Evolutionary conservation across 2,888 invertebrate species (phyloP), one percentile per base, ranked within the genome.

Genomic region (Drosophila macrospina): DNA sequence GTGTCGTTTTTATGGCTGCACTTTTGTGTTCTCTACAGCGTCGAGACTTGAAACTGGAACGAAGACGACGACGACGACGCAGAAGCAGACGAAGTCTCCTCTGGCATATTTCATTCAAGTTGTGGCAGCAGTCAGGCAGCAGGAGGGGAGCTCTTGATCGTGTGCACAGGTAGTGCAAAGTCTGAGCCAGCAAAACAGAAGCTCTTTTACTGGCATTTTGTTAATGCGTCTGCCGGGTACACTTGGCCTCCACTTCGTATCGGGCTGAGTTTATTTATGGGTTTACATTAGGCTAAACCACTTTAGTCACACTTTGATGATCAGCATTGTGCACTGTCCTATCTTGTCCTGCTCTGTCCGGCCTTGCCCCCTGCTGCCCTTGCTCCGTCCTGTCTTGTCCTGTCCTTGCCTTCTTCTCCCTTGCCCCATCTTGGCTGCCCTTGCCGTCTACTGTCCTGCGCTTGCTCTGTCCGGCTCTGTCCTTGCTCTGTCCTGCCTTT

Each of bases 201-300:
- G 91, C 90, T 87, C 90, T 85, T 90, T 54, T 89, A 84, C 78
- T 77, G 75, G 76, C 80, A 88, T 86, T 90, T 88, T 81, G 86
- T 88, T 85, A 87, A 86, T 90, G 89, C 82, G 85, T 86, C 80
- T 83, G 74, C 52, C 64, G 57, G 24, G 41, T 52, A 60, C 63
- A 61, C 74, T 69, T 61, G 69, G 63, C 36, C 37, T 37, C 5
- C 50, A 47, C 28, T 48, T 32, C 56, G 70, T 88, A 75, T 82
- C 83, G 74, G 80, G 57, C 36, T 50, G 57, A 48, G 72, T 72
- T 80, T 89, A 90, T 90, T 91, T 90, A 90, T 90, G 88, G 85
- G 81, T 88, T 90, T 89, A 89, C 90, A 91, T 90, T 91, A 91
- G 90, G 88, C 90, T 91, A 90, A 91, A 90, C 91, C 90, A 88